These are phyloP conservation scores for Melanotaenia boesemani DNA, from an alignment of 2,797 vertebrate genomes.

Conservation along the genomic window DNA sequence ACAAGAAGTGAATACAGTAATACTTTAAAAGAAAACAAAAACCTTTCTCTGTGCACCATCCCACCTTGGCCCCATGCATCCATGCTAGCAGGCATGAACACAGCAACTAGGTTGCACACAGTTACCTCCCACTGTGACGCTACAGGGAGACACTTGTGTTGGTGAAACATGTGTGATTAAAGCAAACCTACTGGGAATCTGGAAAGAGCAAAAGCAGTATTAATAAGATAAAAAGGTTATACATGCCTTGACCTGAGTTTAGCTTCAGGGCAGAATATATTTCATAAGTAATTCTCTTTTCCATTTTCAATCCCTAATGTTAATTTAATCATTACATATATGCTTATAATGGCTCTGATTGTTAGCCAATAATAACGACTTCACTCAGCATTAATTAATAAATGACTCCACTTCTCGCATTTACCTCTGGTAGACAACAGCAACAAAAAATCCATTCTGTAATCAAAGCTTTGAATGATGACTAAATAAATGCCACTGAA, in stretches of 20 bases:
- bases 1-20: neutral
- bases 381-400: conserved; percentile 67
- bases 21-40: conserved; percentile 8
- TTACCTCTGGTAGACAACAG: conserved; percentile 44
- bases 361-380: conserved; percentile 57
- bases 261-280: neutral
- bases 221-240: conserved; percentile 3
- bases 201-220: neutral
- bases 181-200: neutral
- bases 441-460: conserved; percentile 31
- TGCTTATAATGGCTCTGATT: conserved; percentile 43
- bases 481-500: conserved; percentile 75
- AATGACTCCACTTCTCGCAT: conserved; percentile 58
- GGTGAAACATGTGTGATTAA: conserved; percentile 12
- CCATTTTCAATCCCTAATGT: conserved; percentile 7
- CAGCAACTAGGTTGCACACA: neutral
- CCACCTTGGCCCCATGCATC: neutral
- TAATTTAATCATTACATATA: conserved; percentile 35
- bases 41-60: conserved; percentile 5
- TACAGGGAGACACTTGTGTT: conserved; percentile 24
- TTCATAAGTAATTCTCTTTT: conserved; percentile 7
- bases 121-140: conserved; percentile 9
- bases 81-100: conserved; percentile 7
- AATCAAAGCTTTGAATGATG: conserved; percentile 67
- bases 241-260: neutral